phyloP scores from a whole-genome alignment of 2,797 vertebrate genomes.

The Intellagama lesueurii region DNA sequence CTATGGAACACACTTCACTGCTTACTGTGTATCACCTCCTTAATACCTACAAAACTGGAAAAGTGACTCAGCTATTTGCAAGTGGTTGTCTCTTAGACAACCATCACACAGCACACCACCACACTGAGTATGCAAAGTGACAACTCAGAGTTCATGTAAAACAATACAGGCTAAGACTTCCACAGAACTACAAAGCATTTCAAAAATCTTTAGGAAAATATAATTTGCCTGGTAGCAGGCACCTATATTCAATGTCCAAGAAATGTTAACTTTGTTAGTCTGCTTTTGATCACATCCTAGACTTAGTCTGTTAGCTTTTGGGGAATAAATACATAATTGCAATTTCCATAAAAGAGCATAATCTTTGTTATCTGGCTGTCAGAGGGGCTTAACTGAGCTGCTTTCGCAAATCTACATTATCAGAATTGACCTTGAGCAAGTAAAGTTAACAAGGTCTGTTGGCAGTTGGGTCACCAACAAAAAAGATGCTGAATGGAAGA shows the following conservation, averaged over 20 bases:
- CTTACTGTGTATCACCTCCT: constrained; percentile 69
- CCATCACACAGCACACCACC: constrained; percentile 60
- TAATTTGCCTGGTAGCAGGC: constrained; percentile 60
- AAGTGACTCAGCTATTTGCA: constrained; percentile 70
- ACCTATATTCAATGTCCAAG: constrained; percentile 64
- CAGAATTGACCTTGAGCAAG: constrained; percentile 51
- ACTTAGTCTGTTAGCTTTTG: constrained; percentile 47
- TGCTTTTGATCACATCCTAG: constrained; percentile 68
- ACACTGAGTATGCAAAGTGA: constrained; percentile 50
- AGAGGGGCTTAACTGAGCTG: constrained; percentile 60
- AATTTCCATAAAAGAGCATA: constrained; percentile 41
- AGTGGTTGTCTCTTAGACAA: constrained; percentile 69
- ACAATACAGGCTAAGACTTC: constrained; percentile 39
- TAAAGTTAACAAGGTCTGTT: constrained; percentile 56
- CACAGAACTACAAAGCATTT: constrained; percentile 59
- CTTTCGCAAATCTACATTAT: constrained; percentile 37
- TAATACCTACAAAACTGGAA: constrained; percentile 68
- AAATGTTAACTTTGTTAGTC: constrained; percentile 69
- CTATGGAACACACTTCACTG: constrained; percentile 68
- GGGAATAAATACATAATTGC: constrained; percentile 48
- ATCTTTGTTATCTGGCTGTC: constrained; percentile 38
- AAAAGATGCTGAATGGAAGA: constrained; percentile 20
- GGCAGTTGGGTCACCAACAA: constrained; percentile 30
- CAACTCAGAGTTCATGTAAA: constrained; percentile 60
- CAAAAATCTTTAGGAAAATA: constrained; percentile 63